Conservation (phyloP, 1,140 invertebrate genomes). For the Temnothorax nylanderi region DNA sequence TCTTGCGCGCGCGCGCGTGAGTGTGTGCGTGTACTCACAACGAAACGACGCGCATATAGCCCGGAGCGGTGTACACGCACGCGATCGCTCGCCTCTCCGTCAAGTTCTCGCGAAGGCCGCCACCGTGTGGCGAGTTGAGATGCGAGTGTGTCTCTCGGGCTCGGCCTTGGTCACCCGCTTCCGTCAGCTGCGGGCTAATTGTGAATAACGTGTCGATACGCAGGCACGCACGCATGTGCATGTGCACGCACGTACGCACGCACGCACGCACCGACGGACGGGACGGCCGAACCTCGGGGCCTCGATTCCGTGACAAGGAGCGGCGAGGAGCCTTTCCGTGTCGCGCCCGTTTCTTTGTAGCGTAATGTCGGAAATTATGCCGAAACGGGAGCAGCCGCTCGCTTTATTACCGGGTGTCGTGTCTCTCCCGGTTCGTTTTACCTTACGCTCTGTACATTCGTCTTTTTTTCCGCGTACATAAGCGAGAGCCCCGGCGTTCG, state of each 20-base stretch:
- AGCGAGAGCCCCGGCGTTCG: neutral
- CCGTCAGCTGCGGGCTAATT: conserved; percentile 79
- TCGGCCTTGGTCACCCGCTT: conserved; percentile 78
- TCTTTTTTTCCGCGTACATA: neutral
- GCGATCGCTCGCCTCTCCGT: conserved; percentile 44
- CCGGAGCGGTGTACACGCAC: conserved; percentile 31
- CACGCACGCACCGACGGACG: neutral
- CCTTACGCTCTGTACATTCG: conserved; percentile 8
- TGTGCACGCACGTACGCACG: neutral
- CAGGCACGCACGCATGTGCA: neutral
- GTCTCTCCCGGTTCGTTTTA: conserved; percentile 28
- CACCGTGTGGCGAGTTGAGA: conserved; percentile 70
- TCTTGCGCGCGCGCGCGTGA: too few relatives aligned
- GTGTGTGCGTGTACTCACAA: neutral
- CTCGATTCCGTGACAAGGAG: conserved; percentile 46
- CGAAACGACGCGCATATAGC: conserved; percentile 37
- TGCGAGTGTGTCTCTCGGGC: conserved; percentile 73
- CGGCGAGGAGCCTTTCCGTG: conserved; percentile 42
- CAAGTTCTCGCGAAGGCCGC: conserved; percentile 74
- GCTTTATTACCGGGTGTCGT: conserved; percentile 57
- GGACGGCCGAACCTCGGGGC: neutral
- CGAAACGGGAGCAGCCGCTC: conserved; percentile 55
- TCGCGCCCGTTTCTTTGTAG: conserved; percentile 44
- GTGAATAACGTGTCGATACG: conserved; percentile 69
- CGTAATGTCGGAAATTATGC: conserved; percentile 57